A percentile compares a stretch with the other conserved stretches of the same genome.
Conservation (phyloP, 2,797 vertebrate species). For the Ammospiza maritima region DNA sequence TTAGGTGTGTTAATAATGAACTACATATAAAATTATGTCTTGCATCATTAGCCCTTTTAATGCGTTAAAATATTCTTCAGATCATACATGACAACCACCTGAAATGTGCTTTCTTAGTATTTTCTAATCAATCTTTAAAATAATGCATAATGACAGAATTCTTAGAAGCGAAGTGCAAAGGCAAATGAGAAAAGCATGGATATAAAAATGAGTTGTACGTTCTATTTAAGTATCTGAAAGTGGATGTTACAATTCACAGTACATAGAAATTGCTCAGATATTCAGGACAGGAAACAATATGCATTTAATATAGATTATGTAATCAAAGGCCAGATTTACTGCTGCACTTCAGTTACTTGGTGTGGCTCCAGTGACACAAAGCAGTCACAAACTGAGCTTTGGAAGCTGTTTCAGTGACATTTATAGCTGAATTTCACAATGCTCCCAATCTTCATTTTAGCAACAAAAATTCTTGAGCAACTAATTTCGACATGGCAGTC, state of each 20-base stretch:
- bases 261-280: not conserved
- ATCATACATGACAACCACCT: not conserved
- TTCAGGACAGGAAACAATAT: not conserved
- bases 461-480: not conserved
- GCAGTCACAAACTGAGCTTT: not conserved
- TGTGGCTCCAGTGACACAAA: not conserved
- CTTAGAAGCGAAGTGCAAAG: not conserved
- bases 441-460: not conserved
- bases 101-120: conserved; percentile 10
- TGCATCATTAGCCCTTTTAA: conserved; percentile 42
- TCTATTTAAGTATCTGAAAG: not conserved
- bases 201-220: not conserved
- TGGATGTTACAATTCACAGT: not conserved
- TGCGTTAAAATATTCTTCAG: conserved; percentile 44
- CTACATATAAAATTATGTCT: conserved; percentile 10
- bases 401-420: not conserved
- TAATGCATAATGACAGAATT: not conserved
- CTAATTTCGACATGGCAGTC: not conserved
- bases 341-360: not conserved
- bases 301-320: not conserved
- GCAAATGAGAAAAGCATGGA: not conserved
- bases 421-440: not conserved
- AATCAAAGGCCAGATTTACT: not conserved
- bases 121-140: conserved; percentile 28
- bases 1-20: not conserved